Conservation (phyloP, 1,140 invertebrate genomes). For the Tachypleus tridentatus region DNA sequence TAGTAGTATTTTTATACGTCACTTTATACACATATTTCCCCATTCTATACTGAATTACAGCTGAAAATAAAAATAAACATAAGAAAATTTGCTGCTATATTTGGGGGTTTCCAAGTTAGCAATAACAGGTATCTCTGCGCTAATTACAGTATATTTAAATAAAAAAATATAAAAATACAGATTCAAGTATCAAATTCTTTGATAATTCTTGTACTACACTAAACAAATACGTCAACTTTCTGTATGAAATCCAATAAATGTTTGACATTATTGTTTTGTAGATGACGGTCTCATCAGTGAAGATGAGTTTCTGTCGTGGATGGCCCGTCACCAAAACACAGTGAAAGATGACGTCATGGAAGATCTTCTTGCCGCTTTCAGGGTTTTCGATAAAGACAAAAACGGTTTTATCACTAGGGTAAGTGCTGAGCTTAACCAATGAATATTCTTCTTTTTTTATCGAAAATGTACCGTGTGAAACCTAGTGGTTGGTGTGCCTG, state of each 20-base stretch:
- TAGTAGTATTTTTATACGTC: no score
- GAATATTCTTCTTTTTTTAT: constrained; percentile 1
- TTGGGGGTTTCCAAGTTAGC: no score
- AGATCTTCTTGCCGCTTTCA: constrained; percentile 59
- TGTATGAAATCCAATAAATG: background rate
- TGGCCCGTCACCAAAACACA: constrained; percentile 13
- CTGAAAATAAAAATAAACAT: no score
- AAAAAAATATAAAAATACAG: no score
- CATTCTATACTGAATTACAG: no score
- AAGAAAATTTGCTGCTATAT: no score
- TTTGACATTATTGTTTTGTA: constrained; percentile 6
- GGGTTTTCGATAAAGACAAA: constrained; percentile 60
- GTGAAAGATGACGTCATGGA: constrained; percentile 28
- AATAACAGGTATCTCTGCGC: no score
- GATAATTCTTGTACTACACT: background rate
- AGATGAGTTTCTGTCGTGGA: constrained; percentile 27
- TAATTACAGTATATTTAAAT: no score
- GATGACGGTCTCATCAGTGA: constrained; percentile 25
- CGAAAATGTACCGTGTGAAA: background rate
- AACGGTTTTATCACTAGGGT: constrained; percentile 56
- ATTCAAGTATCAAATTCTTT: background rate
- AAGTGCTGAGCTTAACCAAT: constrained; percentile 1
- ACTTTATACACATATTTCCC: no score
- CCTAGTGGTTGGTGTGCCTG: no score
- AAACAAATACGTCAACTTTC: background rate